A percentile compares a stretch with the other conserved stretches of the same genome.
These are phyloP conservation scores for Anabacerthia variegaticeps DNA, from an alignment of 2,797 vertebrate genomes.

Conservation along the genomic window DNA sequence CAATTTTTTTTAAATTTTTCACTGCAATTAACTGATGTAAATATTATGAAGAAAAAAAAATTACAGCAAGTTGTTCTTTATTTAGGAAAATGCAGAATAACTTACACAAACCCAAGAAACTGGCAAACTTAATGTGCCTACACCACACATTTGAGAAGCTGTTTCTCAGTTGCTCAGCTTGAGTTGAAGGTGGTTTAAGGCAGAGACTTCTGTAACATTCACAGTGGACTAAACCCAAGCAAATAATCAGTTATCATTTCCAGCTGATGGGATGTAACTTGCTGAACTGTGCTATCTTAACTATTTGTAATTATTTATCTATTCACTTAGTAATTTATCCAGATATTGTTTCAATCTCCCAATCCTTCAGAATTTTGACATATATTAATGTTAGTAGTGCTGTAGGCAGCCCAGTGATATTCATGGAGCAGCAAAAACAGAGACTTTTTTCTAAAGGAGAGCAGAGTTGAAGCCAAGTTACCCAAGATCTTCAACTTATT, in stretches of 20 bases:
- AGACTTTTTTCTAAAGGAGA: not conserved
- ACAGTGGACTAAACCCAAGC: not conserved
- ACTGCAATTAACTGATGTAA: not conserved
- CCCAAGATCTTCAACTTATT: slow-evolving; percentile 1
- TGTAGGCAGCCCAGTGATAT: slow-evolving; percentile 13
- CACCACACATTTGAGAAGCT: not conserved
- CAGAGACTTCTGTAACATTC: not conserved
- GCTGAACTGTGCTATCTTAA: not conserved
- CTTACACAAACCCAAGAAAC: not conserved
- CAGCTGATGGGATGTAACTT: not conserved
- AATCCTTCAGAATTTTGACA: not conserved
- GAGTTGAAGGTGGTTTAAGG: not conserved
- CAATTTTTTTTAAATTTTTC: not conserved
- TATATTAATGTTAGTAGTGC: slow-evolving; percentile 14
- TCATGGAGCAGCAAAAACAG: not conserved
- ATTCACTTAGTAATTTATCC: not conserved
- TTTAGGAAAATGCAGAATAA: not conserved
- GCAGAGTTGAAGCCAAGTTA: not conserved
- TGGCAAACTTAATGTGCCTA: not conserved
- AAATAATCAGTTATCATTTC: not conserved
- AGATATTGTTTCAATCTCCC: not conserved
- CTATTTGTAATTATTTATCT: not conserved
- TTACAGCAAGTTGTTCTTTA: not conserved
- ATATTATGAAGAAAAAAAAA: not conserved
- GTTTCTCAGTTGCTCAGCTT: not conserved